Base-by-base conservation (phyloP, 2,888 invertebrate species). In the Thereva nobilitata region DNA sequence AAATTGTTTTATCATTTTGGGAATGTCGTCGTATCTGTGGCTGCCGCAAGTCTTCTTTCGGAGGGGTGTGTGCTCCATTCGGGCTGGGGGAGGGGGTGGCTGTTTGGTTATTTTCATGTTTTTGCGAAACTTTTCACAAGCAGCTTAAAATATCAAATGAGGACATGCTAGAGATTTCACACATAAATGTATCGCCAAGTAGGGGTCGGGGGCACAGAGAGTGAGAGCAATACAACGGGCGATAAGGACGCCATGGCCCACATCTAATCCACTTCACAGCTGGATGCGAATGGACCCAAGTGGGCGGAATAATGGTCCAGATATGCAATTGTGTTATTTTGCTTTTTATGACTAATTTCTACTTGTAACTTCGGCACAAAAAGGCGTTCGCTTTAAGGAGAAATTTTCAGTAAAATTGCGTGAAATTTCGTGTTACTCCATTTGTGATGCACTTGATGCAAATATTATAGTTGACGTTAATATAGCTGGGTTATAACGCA, bases 1-100 rank as follows among this genome's bases (percentile, higher is more conserved):
- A 78, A 78, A 78, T 78, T 78, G 77, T 78, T 78, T 77, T 77
- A 73, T 71, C 68, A 57, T 66, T 66, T 59, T 44, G 54, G 54
- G 55, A 53, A 64, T 70, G 53, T 64, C 68, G 73, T 75, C 38
- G 57, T 72, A 71, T 73, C 72, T 68, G 71, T 72, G 75, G 71
- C 72, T 73, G 71, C 72, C 70, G 70, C 71, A 68, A 68, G 68
- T 68, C 70, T 70, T 64, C 66, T 68, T 38, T 66, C 59, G 63
- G 12, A 63, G 47, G 50, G 50, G 61, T 40, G 61, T 50, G 50
- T 34, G 23, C 23, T 23, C 23, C 23, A 23, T 50, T 40, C 49
- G 40, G 8, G 23, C 12, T 4, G 34, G 61, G 45, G 41, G 23
- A 7, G 8, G 38, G 10, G 5, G 23, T 61, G 23, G 61, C 12